Conservation (phyloP, 2,888 invertebrate genomes). For the Diarsia rubi region DNA sequence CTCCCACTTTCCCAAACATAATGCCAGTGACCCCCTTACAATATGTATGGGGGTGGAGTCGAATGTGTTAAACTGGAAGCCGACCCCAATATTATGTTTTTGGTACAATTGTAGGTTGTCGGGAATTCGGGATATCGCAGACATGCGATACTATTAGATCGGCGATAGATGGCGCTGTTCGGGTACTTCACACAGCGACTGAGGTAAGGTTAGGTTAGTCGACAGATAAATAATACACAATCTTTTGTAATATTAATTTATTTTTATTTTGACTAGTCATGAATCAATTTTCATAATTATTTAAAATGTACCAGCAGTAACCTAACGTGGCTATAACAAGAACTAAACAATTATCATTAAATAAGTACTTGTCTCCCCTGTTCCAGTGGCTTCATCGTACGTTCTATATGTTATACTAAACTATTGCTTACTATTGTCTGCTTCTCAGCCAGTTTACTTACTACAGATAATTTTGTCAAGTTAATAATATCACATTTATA, state of each 20-base stretch:
- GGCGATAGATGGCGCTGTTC: background rate
- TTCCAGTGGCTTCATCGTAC: slow-evolving; percentile 16
- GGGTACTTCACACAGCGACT: background rate
- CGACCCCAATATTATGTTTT: too few relatives aligned
- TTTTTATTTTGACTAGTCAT: slow-evolving; percentile 85
- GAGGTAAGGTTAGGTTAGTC: background rate
- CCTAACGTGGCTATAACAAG: slow-evolving; percentile 55
- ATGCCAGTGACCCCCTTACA: too few relatives aligned
- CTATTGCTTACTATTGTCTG: background rate
- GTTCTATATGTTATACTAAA: background rate
- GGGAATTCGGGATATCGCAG: background rate
- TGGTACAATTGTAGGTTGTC: too few relatives aligned
- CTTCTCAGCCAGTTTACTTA: slow-evolving; percentile 33
- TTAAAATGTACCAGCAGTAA: slow-evolving; percentile 54
- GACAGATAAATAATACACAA: slow-evolving; percentile 49
- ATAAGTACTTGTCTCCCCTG: slow-evolving; percentile 58
- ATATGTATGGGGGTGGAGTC: too few relatives aligned
- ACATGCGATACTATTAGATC: background rate
- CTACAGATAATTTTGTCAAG: slow-evolving; percentile 57
- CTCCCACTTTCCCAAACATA: too few relatives aligned
- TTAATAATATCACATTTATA: slow-evolving; percentile 65
- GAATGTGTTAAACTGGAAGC: too few relatives aligned
- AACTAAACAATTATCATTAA: slow-evolving; percentile 59
- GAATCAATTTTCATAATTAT: slow-evolving; percentile 76
- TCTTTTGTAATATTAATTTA: slow-evolving; percentile 61